phyloP scores from a whole-genome alignment of 2,888 invertebrate species.

The Hermaeophaga mercurialis region DNA sequence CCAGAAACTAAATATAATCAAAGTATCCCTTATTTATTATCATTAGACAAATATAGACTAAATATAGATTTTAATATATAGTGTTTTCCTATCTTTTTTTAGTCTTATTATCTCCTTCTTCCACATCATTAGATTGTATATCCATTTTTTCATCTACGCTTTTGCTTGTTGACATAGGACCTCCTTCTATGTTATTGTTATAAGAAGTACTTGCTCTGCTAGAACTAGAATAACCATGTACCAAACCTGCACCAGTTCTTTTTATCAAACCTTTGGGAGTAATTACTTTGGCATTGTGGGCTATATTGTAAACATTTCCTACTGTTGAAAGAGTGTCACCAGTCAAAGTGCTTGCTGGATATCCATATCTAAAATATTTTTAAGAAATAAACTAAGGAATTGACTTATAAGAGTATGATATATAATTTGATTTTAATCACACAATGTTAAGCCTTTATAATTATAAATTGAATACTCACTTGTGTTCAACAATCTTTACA shows the following conservation, averaged over 20 bases:
- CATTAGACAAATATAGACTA: too few species aligned
- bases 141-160: background rate
- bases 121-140: background rate
- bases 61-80: too few species aligned
- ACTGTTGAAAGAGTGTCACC: slow-evolving; percentile 70
- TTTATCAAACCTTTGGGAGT: slow-evolving; percentile 71
- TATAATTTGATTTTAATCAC: too few species aligned
- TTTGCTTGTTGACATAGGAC: background rate
- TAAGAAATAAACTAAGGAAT: background rate
- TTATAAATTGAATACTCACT: slow-evolving; percentile 60
- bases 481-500: slow-evolving; percentile 74
- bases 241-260: slow-evolving; percentile 46
- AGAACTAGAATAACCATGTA: slow-evolving; percentile 20
- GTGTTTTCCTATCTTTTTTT: slow-evolving; percentile 25
- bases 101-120: background rate
- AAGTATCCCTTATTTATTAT: too few species aligned
- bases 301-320: slow-evolving; percentile 71
- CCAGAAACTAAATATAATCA: too few species aligned
- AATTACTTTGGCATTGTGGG: slow-evolving; percentile 67
- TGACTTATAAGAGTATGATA: too few species aligned
- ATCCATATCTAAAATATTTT: slow-evolving; percentile 66
- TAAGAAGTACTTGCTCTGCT: slow-evolving; percentile 10
- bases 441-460: too few species aligned
- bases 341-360: slow-evolving; percentile 68
- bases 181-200: background rate